phyloP scores from a whole-genome alignment of 2,113 vertebrate genomes.

The Macrotis lagotis region DNA sequence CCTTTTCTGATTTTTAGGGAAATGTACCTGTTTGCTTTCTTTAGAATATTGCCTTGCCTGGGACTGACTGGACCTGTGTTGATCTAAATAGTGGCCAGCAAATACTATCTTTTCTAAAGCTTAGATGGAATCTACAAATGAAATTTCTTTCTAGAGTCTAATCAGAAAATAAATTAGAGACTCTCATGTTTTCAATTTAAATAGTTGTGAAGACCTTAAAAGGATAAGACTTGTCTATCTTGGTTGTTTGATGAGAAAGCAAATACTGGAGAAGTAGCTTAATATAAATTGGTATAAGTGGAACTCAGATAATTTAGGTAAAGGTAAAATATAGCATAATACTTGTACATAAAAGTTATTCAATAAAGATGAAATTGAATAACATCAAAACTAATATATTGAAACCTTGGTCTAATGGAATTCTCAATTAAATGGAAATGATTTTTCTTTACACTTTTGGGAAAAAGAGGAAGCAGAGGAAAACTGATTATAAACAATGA shows the following conservation, averaged over 20 bases:
- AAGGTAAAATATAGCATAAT: not conserved
- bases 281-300: not conserved
- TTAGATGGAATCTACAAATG: not conserved
- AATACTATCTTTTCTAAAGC: not conserved
- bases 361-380: not conserved
- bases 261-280: not conserved
- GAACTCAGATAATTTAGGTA: not conserved
- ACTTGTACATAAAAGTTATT: not conserved
- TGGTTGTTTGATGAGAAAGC: not conserved
- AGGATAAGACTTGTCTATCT: not conserved
- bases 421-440: not conserved
- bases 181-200: not conserved
- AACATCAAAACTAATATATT: not conserved
- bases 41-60: not conserved
- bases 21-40: not conserved
- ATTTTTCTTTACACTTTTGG: not conserved
- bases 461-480: not conserved
- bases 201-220: not conserved
- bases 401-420: not conserved
- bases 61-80: not conserved
- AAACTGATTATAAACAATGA: not conserved
- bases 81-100: not conserved
- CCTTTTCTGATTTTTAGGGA: no score
- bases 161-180: not conserved
- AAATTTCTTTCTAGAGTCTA: not conserved